A percentile compares a stretch with the other conserved stretches of the same genome.
Evolutionary conservation across 2,797 vertebrate species (phyloP).

Genomic region (Microchirus variegatus): DNA sequence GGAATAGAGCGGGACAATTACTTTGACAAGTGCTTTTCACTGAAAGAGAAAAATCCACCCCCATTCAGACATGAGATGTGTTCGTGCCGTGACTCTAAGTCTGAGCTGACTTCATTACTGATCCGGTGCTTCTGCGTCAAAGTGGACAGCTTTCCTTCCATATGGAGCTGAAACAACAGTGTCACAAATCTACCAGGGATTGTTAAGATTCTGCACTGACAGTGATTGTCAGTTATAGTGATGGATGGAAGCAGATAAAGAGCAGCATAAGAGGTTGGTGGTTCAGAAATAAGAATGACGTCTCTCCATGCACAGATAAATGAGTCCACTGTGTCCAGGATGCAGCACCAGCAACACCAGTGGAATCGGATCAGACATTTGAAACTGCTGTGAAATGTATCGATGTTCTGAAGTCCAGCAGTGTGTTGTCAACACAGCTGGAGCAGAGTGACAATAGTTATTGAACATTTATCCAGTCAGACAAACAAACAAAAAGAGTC

Average conservation of each 20-base stretch:
- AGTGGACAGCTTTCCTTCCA: constrained; percentile 13
- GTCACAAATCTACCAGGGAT: constrained; percentile 36
- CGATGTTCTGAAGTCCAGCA: no score
- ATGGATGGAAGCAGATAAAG: constrained; percentile 41
- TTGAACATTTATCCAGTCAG: no score
- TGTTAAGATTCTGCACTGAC: constrained; percentile 41
- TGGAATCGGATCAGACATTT: no score
- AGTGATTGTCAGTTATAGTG: constrained; percentile 57
- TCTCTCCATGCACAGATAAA: no score
- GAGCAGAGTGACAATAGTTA: no score
- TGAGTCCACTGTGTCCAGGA: no score
- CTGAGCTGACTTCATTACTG: constrained; percentile 43
- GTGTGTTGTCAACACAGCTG: no score
- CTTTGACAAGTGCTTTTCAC: constrained; percentile 59
- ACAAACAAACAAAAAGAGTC: no score
- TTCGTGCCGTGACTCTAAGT: constrained; percentile 50
- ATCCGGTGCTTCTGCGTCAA: constrained; percentile 30
- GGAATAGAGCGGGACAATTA: constrained; percentile 55
- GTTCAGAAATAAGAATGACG: not conserved
- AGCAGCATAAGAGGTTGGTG: constrained; percentile 3
- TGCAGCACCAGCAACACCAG: no score
- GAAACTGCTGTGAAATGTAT: no score
- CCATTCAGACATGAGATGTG: constrained; percentile 21
- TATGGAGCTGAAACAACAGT: constrained; percentile 27
- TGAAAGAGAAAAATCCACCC: constrained; percentile 45